Evolutionary conservation across 2,113 vertebrate genomes (phyloP).

Genomic region (Indri indri): DNA sequence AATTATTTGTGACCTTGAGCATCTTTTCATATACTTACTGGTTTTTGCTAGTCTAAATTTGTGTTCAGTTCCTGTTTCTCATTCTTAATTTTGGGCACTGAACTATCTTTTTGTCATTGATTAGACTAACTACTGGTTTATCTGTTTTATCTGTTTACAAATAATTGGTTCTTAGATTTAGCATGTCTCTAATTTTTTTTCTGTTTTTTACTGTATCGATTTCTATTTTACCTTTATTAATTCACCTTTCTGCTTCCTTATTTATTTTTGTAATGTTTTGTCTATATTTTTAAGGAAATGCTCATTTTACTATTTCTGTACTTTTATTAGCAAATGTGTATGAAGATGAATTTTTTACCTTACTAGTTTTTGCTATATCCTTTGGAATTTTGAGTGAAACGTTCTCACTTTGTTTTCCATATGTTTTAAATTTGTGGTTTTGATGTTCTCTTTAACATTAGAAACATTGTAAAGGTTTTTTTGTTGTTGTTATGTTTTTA

Average conservation of each 20-base stretch:
- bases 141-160: not conserved
- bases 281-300: not conserved
- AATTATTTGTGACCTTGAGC: not conserved
- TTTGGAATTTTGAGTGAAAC: not conserved
- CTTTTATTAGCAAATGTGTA: not conserved
- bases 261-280: not conserved
- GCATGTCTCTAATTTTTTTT: not conserved
- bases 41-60: not conserved
- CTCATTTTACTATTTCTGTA: not conserved
- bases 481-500: not conserved
- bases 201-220: not conserved
- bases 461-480: not conserved
- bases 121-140: not conserved
- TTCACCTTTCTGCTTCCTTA: not conserved
- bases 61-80: not conserved
- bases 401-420: not conserved
- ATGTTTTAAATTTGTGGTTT: not conserved
- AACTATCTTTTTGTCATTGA: not conserved
- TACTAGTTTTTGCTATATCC: not conserved
- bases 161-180: not conserved
- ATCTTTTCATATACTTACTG: not conserved
- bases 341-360: constrained; percentile 18
- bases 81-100: not conserved
- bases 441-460: not conserved
- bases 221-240: not conserved